Evolutionary conservation across 2,113 vertebrate species (phyloP).

Genomic region (Ivindomyrus marchei): DNA sequence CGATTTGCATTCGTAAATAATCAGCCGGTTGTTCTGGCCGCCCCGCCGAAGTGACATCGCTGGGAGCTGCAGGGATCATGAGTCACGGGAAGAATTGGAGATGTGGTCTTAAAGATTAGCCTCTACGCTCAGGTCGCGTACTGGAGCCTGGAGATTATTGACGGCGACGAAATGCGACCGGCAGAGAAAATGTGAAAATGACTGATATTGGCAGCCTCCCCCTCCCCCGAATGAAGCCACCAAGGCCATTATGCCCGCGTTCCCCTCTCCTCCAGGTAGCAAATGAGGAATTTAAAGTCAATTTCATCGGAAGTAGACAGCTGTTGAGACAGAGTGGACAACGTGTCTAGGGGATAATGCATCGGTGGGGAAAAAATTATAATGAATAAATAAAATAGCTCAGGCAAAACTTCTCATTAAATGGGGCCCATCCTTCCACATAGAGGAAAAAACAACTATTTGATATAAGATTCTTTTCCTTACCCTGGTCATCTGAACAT

Average conservation of each 20-base stretch:
- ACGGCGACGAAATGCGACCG: conserved; percentile 7
- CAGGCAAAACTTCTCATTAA: background rate
- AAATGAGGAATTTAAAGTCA: conserved; percentile 1
- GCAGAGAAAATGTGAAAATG: conserved; percentile 22
- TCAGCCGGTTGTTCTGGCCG: conserved; percentile 32
- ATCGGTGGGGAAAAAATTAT: background rate
- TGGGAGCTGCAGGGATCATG: conserved; percentile 16
- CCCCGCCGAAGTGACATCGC: conserved; percentile 21
- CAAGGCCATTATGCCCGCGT: background rate
- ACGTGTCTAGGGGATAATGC: background rate
- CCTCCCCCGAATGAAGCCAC: background rate
- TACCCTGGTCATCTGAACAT: background rate
- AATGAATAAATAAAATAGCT: background rate
- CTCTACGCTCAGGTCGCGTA: background rate
- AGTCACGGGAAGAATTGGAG: conserved; percentile 29
- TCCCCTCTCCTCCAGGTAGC: background rate
- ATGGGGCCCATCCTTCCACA: background rate
- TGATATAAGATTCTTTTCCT: background rate
- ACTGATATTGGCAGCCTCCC: conserved; percentile 14
- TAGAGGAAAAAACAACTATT: background rate
- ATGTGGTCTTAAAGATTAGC: conserved; percentile 21
- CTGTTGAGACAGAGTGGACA: conserved; percentile 8
- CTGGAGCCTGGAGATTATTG: conserved; percentile 20
- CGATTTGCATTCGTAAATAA: conserved; percentile 32
- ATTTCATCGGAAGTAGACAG: conserved; percentile 4